These are phyloP conservation scores for Eupithecia subumbrata DNA, from an alignment of 2,888 invertebrate species.

Conservation along the genomic window DNA sequence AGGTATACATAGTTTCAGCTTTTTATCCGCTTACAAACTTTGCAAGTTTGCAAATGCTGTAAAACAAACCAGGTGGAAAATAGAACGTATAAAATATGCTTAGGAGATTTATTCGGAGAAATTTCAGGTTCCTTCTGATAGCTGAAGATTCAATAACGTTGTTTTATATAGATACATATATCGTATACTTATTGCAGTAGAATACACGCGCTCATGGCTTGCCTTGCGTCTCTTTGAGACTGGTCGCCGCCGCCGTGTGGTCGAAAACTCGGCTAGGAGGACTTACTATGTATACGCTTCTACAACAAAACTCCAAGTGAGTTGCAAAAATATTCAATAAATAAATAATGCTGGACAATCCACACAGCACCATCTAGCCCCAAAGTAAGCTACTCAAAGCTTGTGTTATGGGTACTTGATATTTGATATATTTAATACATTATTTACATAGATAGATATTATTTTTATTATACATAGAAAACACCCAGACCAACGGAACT, in stretches of 20 bases:
- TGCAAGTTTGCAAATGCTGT: constrained; percentile 33
- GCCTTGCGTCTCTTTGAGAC: not conserved
- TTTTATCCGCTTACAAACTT: constrained; percentile 33
- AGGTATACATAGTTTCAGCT: constrained; percentile 15
- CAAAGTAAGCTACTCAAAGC: too few relatives aligned
- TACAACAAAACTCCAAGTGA: too few relatives aligned
- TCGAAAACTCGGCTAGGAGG: not conserved
- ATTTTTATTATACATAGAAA: too few relatives aligned
- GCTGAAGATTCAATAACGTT: constrained; percentile 13
- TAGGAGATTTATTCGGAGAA: constrained; percentile 14
- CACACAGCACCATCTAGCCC: too few relatives aligned
- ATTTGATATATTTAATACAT: too few relatives aligned
- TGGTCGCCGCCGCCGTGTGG: not conserved
- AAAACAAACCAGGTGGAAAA: constrained; percentile 31
- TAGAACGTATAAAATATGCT: constrained; percentile 29
- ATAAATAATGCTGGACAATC: too few relatives aligned
- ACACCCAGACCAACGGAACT: too few relatives aligned
- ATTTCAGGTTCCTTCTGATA: not conserved
- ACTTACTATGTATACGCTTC: too few relatives aligned
- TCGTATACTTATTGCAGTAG: not conserved
- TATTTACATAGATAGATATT: too few relatives aligned
- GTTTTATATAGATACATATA: not conserved
- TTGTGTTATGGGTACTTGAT: too few relatives aligned
- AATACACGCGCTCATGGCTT: not conserved
- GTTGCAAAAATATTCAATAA: too few relatives aligned